Base-by-base conservation (phyloP, 2,113 vertebrate species). In the Pipa parva region DNA sequence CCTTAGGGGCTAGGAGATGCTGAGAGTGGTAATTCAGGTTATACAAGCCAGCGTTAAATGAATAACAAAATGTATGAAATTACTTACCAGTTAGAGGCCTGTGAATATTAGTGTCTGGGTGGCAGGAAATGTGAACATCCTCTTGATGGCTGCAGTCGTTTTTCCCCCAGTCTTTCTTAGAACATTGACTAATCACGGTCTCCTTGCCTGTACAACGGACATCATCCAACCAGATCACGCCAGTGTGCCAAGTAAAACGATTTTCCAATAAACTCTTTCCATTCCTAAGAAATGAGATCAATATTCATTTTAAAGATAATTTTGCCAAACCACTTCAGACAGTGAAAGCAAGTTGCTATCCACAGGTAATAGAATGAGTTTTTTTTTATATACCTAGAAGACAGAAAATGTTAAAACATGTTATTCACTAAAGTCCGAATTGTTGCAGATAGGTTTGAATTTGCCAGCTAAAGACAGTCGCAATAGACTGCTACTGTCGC, bases 131-230 rank as follows among this genome's bases (percentile, higher is more conserved):
- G 22, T 81, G 86, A 50, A 97, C 85, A 2, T 97, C 94, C 73
- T 98, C 92, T 10, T 79, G 75, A 45, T 96, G 95, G 67, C 77
- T 91, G 79, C 97, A 99, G 83, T 95, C 91, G 0, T 97, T 93
- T 50, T 72, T 82, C 42, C 92, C 87, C 95, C 97, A 97, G 31
- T 89, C 90, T 49, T 78, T 78, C 69, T 73, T 81, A 22, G 81
- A 84, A 62, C 97, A 98, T 25, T 92, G 88, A 39, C 88, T 63
- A 1, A 99, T 72, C 25, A 85, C 77, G 1, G 85, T 77, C 72
- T 99, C 97, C 77, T 89, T 92, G 63, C 97, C 95, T 0, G 87
- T 90, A 79, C 97, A 99, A 77, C 78, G 89, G 72, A 99, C 90
- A 7, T 95, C 93, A 39, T 96, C 94, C 83, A 98, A 36, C 78